Evolutionary conservation across 2,797 vertebrate genomes (phyloP).

Genomic region (Centroberyx gerrardi): DNA sequence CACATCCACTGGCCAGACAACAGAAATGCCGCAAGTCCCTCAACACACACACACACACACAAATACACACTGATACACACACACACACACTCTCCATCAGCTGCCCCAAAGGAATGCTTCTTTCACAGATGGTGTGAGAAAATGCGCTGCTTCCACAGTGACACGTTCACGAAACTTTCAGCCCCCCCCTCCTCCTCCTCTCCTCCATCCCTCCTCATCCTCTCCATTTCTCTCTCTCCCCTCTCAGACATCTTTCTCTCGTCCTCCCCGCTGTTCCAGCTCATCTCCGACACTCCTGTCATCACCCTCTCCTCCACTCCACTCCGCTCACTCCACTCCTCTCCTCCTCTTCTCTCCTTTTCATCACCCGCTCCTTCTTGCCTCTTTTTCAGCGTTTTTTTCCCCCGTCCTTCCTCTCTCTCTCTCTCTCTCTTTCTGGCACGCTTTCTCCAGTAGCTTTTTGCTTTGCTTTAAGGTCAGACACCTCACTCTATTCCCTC

Average conservation of each 20-base stretch:
- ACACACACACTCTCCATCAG: constrained; percentile 54
- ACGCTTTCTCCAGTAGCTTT: constrained; percentile 29
- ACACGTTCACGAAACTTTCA: constrained; percentile 78
- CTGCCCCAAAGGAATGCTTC: constrained; percentile 67
- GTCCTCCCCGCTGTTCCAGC: constrained; percentile 15
- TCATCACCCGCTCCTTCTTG: not conserved
- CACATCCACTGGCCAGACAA: constrained; percentile 45
- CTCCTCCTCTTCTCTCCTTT: constrained; percentile 25
- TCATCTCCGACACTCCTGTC: constrained; percentile 40
- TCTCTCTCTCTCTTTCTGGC: not conserved
- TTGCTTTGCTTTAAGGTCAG: constrained; percentile 62
- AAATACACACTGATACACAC: constrained; percentile 18
- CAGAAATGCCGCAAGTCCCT: constrained; percentile 36
- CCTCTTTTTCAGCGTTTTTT: constrained; percentile 1
- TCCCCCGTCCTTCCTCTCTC: constrained; percentile 33
- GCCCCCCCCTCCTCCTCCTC: not conserved
- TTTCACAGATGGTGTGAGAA: constrained; percentile 75
- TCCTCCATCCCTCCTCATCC: not conserved
- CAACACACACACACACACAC: constrained; percentile 37
- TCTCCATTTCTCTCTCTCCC: constrained; percentile 52
- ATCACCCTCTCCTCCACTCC: constrained; percentile 2
- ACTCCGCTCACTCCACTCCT: not conserved
- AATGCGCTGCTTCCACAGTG: constrained; percentile 67
- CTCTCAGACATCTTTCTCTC: constrained; percentile 22
- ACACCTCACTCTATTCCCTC: constrained; percentile 40